Percentiles rank a stretch among this genome's conserved stretches.
Evolutionary conservation across 2,888 invertebrate genomes (phyloP).

Genomic region (Nomada fucata): DNA sequence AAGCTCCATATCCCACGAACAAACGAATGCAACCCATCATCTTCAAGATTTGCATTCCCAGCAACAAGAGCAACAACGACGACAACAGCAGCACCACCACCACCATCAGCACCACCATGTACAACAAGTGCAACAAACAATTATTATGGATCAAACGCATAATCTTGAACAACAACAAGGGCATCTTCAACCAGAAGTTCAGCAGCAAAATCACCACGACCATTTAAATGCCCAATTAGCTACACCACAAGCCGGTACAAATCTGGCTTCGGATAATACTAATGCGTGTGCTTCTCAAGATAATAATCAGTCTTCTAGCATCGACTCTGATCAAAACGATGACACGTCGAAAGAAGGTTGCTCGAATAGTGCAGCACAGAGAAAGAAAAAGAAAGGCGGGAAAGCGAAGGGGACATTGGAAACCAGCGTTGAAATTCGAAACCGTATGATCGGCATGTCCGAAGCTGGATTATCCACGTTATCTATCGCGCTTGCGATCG

Average conservation of each 20-base stretch:
- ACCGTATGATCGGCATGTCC: conserved; percentile 83
- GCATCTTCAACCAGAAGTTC: conserved; percentile 67
- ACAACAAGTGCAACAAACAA: conserved; percentile 67
- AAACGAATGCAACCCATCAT: conserved; percentile 70
- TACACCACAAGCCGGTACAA: conserved; percentile 58
- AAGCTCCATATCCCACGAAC: conserved; percentile 50
- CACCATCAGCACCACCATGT: conserved; percentile 72
- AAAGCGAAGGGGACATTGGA: conserved; percentile 82
- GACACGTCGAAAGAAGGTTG: conserved; percentile 54
- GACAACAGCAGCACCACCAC: conserved; percentile 65
- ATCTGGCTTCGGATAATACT: conserved; percentile 68
- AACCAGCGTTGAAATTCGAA: conserved; percentile 82
- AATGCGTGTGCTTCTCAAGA: conserved; percentile 74
- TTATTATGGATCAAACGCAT: conserved; percentile 63
- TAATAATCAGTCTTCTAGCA: conserved; percentile 71
- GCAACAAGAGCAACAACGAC: conserved; percentile 69
- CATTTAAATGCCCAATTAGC: conserved; percentile 62
- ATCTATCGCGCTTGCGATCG: conserved; percentile 82
- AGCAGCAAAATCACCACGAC: conserved; percentile 62
- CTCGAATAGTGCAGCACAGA: conserved; percentile 28
- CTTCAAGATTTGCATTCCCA: conserved; percentile 76
- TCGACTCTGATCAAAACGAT: conserved; percentile 54
- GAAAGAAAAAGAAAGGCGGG: conserved; percentile 81
- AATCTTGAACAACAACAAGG: conserved; percentile 69
- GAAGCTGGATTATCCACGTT: conserved; percentile 82